Evolutionary conservation across 2,888 invertebrate genomes (phyloP), one percentile per base, ranked within the genome.

Genomic region (Callyntrura guangdongensis): DNA sequence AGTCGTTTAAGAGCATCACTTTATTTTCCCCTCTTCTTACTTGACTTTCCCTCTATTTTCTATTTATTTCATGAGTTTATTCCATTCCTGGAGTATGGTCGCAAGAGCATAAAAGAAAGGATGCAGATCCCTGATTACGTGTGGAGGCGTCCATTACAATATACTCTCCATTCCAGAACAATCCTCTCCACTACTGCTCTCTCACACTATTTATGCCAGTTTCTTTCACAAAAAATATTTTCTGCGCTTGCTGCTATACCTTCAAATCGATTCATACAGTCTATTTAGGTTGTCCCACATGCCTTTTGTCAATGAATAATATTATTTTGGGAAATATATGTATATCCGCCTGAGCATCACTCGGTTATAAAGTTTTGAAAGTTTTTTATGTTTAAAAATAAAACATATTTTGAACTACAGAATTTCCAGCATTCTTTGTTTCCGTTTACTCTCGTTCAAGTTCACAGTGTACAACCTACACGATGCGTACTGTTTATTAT

Each of bases 1-100:
- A 74, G 47, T 74, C 47, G 49, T 77, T 77, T 77, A 77, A 77
- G 77, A 77, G 77, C 77, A 20, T 77, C 53, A 69, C 36, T 69
- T 69, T 69, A 69, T 69, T 69, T 69, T 45, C 69, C 17, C 53
- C 22, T 20, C 49, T 49, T 49, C 49, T 53, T 20, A 25, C 25
- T 77, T 36, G 36, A 36, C 36, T 36, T 36, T 36, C 36, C 36
- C 36, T 36, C 36, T 77, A 53, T 77, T 77, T 77, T 77, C 77
- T 77, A 77, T 77, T 77, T 77, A 77, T 77, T 77, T 77, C 77
- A 49, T 25, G 20, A 72, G 20, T 45, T 69, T 69, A 1, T 69
- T 36, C 69, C 36, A 9, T 36, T 69, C 17, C 45, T 8, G 9
- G 69, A 45, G 45, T 17, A 69, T 69, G 69, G 1, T 20, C 17